Evolutionary conservation across 2,113 vertebrate species (phyloP).

Genomic region (Syrmaticus mikado): DNA sequence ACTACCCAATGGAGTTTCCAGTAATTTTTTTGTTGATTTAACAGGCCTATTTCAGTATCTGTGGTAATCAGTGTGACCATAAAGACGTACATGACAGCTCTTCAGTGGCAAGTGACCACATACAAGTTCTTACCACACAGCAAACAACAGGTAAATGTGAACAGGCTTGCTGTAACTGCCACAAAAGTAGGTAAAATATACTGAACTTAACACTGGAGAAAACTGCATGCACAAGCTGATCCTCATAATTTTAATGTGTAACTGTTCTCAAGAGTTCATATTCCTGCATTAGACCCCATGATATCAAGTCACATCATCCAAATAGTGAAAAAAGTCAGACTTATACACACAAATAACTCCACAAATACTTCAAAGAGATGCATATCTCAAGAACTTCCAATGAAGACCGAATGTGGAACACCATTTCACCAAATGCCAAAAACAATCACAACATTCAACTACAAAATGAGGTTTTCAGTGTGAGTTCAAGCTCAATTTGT

Average conservation of each 20-base stretch:
- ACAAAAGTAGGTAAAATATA: background rate
- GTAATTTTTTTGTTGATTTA: background rate
- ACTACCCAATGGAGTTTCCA: background rate
- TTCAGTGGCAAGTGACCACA: background rate
- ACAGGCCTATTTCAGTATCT: background rate
- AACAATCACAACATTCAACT: background rate
- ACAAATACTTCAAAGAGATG: background rate
- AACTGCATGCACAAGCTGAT: background rate
- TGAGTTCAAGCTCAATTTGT: background rate
- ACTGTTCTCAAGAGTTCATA: background rate
- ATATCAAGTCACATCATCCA: background rate
- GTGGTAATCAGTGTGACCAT: too few relatives aligned
- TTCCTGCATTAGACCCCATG: background rate
- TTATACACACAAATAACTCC: background rate
- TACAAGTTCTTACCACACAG: fast-evolving
- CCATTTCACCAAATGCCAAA: background rate
- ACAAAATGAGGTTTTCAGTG: background rate
- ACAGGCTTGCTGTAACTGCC: background rate
- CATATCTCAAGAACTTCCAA: background rate
- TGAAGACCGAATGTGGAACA: background rate
- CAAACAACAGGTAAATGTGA: background rate
- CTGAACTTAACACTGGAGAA: background rate
- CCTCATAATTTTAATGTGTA: fast-evolving
- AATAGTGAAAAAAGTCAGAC: background rate
- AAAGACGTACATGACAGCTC: background rate